Conservation (phyloP, 2,888 invertebrate species). For the Syritta pipiens region DNA sequence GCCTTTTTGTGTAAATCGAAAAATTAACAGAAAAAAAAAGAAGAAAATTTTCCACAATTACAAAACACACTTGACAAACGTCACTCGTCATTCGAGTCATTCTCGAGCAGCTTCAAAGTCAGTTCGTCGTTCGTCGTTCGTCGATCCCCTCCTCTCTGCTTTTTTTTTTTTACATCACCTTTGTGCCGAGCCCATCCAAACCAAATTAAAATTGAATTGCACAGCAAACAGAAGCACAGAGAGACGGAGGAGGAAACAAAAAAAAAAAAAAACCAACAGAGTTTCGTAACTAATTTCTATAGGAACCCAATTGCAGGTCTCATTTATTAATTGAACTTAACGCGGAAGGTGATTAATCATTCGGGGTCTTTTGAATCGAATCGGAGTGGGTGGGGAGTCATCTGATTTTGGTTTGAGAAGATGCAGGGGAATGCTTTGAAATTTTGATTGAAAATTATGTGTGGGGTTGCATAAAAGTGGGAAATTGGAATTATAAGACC, state of each 20-base stretch:
- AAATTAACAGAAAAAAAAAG: slow-evolving; percentile 34
- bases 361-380: slow-evolving; percentile 12
- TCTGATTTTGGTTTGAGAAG: slow-evolving; percentile 38
- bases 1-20: no score
- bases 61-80: slow-evolving; percentile 50
- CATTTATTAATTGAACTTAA: slow-evolving; percentile 66
- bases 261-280: slow-evolving; percentile 1
- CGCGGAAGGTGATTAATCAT: slow-evolving; percentile 64
- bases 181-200: slow-evolving; percentile 46
- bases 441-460: no score
- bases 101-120: not conserved
- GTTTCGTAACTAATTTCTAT: slow-evolving; percentile 41
- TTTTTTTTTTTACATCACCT: slow-evolving; percentile 24
- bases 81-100: slow-evolving; percentile 48
- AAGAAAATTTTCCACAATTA: slow-evolving; percentile 48
- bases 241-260: not conserved
- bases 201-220: slow-evolving; percentile 52
- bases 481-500: no score
- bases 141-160: no score
- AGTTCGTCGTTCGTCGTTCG: not conserved
- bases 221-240: slow-evolving; percentile 34
- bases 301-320: slow-evolving; percentile 16
- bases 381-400: not conserved
- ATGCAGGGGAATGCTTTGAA: no score
- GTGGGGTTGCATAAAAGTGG: no score